Percentiles rank a stretch among this genome's conserved stretches.
These are phyloP conservation scores for Synanthedon tipuliformis DNA, from an alignment of 2,888 invertebrate genomes.

Conservation along the genomic window DNA sequence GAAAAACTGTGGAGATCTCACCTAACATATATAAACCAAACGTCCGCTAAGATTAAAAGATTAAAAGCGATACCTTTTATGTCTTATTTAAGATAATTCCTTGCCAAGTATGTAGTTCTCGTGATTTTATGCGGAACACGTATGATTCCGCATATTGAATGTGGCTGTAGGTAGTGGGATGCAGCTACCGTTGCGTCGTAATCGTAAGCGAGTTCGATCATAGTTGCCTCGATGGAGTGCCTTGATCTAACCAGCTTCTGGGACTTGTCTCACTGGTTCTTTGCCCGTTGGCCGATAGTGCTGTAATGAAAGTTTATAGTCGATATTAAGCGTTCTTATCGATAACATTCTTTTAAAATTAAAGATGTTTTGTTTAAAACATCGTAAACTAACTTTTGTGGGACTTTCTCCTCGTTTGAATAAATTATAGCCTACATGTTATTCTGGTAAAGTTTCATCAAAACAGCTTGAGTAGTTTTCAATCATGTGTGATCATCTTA, in stretches of 20 bases:
- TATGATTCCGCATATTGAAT: conserved; percentile 33
- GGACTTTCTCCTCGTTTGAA: too few species aligned
- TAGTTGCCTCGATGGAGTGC: conserved; percentile 19
- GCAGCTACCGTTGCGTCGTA: conserved; percentile 4
- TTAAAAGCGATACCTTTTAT: not conserved
- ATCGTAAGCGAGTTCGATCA: conserved; percentile 12
- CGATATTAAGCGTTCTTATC: too few species aligned
- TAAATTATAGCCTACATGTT: too few species aligned
- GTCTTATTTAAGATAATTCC: not conserved
- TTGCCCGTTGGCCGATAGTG: not conserved
- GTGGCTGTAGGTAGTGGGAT: conserved; percentile 6
- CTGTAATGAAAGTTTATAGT: not conserved
- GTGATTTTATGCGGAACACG: conserved; percentile 19
- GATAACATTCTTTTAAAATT: too few species aligned
- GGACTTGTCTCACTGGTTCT: conserved; percentile 24
- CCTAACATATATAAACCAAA: too few species aligned
- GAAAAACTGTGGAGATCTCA: too few species aligned
- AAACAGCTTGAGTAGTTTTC: too few species aligned
- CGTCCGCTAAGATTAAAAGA: too few species aligned
- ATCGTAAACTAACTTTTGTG: too few species aligned
- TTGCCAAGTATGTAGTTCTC: not conserved
- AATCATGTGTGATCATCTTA: too few species aligned
- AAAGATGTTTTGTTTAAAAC: too few species aligned
- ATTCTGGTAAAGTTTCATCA: too few species aligned
- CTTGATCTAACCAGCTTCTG: conserved; percentile 17